Base-by-base conservation (phyloP, 2,888 invertebrate genomes). In the Pristionchus arcanus region DNA sequence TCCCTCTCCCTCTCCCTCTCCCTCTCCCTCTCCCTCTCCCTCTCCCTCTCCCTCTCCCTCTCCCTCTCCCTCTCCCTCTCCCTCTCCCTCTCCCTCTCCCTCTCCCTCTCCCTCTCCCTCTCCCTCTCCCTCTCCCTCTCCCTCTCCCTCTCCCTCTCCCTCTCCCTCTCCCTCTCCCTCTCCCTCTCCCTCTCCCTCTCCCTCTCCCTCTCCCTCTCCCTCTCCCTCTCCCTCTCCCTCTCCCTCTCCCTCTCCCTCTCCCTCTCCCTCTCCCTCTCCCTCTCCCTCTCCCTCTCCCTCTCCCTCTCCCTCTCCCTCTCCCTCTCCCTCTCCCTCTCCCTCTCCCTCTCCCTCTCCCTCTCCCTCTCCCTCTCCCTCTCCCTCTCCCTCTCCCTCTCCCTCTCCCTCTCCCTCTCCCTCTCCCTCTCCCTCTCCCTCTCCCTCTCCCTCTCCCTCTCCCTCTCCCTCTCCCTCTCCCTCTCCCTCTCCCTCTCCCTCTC, bases 41-140 rank as follows among this genome's bases (percentile, higher is more conserved):
- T 77, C 77, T 42, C 42, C 77, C 42, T 77, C 77, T 49, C 77
- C 42, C 74, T 37, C 19, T 74, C 37, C 42, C 25, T 49, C n/a
- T n/a, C n/a, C n/a, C n/a, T n/a, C n/a, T n/a, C n/a, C n/a, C n/a
- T 28, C 28, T 31, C 68, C 34, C 37, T 25, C 42, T 21, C 25
- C 42, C 59, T 4, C 59, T 9, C 9, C 42, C 59, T 59, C 0
- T 25, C 19, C n/a, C 28, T 28, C 28, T 31, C 68, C 34, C 37
- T 25, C 42, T 21, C 25, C 42, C 59, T 4, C 59, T 9, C 9
- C 42, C 59, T 59, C 0, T 25, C 19, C n/a, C 28, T 28, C 28
- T 31, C 68, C 34, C 37, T 25, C 42, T 21, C 25, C 42, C 59
- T 4, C 59, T 9, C 9, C 42, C 59, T 59, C 0, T 25, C 19